Base-by-base conservation (phyloP, 2,113 vertebrate species). In the Saccopteryx leptura region DNA sequence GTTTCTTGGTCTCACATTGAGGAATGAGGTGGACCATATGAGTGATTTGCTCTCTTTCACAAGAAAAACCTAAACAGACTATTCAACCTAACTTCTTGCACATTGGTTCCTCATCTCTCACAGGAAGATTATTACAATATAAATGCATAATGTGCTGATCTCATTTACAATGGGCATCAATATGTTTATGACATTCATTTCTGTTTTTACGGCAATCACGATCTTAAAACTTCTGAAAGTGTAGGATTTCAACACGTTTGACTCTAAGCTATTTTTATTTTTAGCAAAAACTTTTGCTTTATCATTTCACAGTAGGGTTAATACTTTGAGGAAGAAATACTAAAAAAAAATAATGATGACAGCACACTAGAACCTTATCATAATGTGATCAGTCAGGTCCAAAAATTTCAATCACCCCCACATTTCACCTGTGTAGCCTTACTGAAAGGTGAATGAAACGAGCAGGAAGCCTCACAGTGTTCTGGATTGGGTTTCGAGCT, bases 141-240 rank as follows among this genome's bases (percentile, higher is more conserved):
- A 50, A 93, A 81, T 65, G 14, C 2, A 21, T 68, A 17, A 46
- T 83, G 5, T 15, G 2, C 28, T 61, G 23, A 69, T 52, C 17
- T 94, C 58, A 93, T 72, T 96, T 82, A 61, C 4, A 76, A 7
- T 65, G 21, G 26, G 4, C 58, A n/a, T 80, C 23, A 39, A 18
- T 90, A 71, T 76, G 12, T 90, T 95, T 84, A 71, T 86, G 83
- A 66, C 48, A 94, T 82, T 93, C 39, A 85, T 76, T 52, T 68
- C 26, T 33, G 56, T 54, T 91, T 88, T 74, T 60, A 26, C 89
- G 61, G 54, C 33, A 85, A 12, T 85, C 9, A 61, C 17, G 65
- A 6, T 66, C 84, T 48, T 33, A 15, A 90, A 33, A 81, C 72
- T 96, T 74, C 9, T 85, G 56, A 90, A 88, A 96, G 26, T 14